A percentile compares a stretch with the other conserved stretches of the same genome.
These are phyloP conservation scores for Pomacea maculata DNA, from an alignment of 1,140 invertebrate genomes.

Conservation along the genomic window DNA sequence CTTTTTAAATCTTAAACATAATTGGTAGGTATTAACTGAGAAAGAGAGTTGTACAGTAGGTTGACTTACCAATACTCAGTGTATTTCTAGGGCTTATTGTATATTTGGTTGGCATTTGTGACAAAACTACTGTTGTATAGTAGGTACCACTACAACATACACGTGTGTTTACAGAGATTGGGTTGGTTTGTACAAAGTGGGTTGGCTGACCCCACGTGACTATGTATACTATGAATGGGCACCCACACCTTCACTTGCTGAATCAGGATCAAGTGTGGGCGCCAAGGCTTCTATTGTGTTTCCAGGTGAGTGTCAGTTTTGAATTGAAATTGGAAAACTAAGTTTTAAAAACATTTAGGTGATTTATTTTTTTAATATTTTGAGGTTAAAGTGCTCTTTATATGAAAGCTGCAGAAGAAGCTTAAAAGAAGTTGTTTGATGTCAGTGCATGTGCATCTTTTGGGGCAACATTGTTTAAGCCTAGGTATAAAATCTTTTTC, in stretches of 20 bases:
- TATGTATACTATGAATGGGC: slow-evolving; percentile 60
- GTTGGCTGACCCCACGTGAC: slow-evolving; percentile 55
- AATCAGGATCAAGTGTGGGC: slow-evolving; percentile 35
- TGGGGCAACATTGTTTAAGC: too few species aligned
- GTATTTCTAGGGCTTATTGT: too few species aligned
- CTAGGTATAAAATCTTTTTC: too few species aligned
- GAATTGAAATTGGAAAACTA: too few species aligned
- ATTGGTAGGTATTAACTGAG: too few species aligned
- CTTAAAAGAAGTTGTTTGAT: neutral
- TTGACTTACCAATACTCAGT: too few species aligned
- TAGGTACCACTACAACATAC: too few species aligned
- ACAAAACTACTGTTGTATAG: too few species aligned
- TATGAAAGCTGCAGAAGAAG: neutral
- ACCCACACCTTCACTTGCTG: slow-evolving; percentile 39
- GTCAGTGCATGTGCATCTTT: neutral
- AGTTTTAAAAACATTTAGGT: neutral
- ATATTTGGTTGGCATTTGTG: too few species aligned
- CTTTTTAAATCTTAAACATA: too few species aligned
- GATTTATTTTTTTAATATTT: neutral
- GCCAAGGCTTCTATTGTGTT: slow-evolving; percentile 48
- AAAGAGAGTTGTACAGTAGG: too few species aligned
- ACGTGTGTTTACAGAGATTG: slow-evolving; percentile 48
- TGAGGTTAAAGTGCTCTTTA: neutral
- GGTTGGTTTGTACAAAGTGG: slow-evolving; percentile 63
- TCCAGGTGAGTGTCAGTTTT: slow-evolving; percentile 37